Evolutionary conservation across 2,113 vertebrate genomes (phyloP), one percentile per base, ranked within the genome.

Genomic region (Indicator maculatus): DNA sequence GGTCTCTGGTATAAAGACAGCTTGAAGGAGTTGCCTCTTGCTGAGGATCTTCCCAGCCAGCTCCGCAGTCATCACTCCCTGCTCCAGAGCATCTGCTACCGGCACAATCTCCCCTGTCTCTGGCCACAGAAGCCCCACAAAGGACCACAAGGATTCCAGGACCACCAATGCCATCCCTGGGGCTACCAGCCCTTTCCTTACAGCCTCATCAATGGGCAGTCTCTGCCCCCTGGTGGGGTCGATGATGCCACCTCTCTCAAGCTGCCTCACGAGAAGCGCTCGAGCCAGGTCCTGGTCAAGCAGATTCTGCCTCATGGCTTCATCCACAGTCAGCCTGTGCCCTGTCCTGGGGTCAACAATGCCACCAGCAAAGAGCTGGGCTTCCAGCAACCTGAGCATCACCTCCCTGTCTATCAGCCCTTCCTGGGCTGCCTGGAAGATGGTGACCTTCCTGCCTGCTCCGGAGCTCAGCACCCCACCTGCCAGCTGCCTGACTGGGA

Each of bases 351-450:
- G 98, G 94, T 99, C 99, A n/a, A 97, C 96, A 60, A 99, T 99
- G 88, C 99, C 99, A 28, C 99, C 99, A 26, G 99, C 98, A 95
- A 99, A 98, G n/a, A 99, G 98, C 15, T 99, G 99, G 67, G 98
- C 98, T 97, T 99, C 99, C 70, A 99, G 97, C 39, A 99, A 85
- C 87, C 98, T 97, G 45, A 98, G 75, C 2, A 97, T 97, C 6
- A 98, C 98, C 84, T 99, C 97, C 9, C 98, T 97, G 86, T 99
- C 99, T 63, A 99, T 98, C 41, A 99, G 97, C 28, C 99, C 99
- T 92, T 99, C 99, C 93, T 99, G 98, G 23, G 98, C 92, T 0
- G 99, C 99, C 16, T 97, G 98, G 96, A 99, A 99, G 93, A 99
- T 97, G 82, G 98, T 98, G 45, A 99, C 99, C 71, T 98, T 98